Base-by-base conservation (phyloP, 2,797 vertebrate species). In the Dermochelys coriacea region DNA sequence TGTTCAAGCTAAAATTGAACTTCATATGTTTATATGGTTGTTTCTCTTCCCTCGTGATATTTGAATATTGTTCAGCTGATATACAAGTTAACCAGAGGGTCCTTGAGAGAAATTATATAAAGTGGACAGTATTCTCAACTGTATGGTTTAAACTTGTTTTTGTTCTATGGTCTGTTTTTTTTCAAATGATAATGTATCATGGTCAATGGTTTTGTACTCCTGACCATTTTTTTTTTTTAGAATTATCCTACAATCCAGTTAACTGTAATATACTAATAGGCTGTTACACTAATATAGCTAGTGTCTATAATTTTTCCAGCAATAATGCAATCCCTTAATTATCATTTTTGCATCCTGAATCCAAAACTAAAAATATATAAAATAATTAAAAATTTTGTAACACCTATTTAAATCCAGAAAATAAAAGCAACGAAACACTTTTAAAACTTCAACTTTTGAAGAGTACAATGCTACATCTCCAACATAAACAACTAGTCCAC, bases 191-290 rank as follows among this genome's bases (percentile, higher is more conserved):
- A 6, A 61, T 49, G 21, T 8, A 49, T 51, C 45, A 59, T 37
- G 14, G 75, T 4, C 54, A 80, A 83, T 10, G 37, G 49, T 87
- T 83, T 54, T 77, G 31, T 92, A 41, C 59, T 77, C 74, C 61
- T 49, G 49, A 31, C 54, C 54, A 85, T 29, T 25, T 23, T 12
- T 57, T 51, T 68, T 31, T 25, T 19, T 19, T 52, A 83, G 34
- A 83, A 49, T 82, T n/a, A 88, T 92, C 64, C 77, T 61, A 88
- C 86, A 91, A 86, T 61, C 37, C 61, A 85, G 61, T 80, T 41
- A 80, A 31, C 54, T 84, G 59, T 52, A 91, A 86, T 75, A 86
- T 74, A 74, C 52, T 75, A 37, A 49, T 61, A 27, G 49, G 34
- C 19, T 92, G 64, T 80, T 88, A 71, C 64, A 83, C 45, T 64